Evolutionary conservation across 2,113 vertebrate genomes (phyloP), one percentile per base, ranked within the genome.

Genomic region (Stigmatopora argus): DNA sequence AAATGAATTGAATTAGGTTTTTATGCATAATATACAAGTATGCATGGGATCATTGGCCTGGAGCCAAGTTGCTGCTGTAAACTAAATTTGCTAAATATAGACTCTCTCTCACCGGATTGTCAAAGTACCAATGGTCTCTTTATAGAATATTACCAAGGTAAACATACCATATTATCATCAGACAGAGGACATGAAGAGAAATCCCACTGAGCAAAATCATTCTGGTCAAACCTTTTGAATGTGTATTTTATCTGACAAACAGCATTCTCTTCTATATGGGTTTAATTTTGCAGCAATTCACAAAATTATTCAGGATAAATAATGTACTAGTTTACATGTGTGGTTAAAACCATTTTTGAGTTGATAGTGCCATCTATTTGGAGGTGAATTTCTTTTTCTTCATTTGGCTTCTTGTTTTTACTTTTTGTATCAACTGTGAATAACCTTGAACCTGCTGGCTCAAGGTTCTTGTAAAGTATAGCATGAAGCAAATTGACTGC

Each of bases 111-210:
- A 55, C 21, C 52, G 26, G 26, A 55, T 6, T 21, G 44, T 21
- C 11, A 12, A 44, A 45, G 58, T 61, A 61, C 41, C 58, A 44
- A 19, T 45, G 11, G 19, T 44, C 11, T 60, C 18, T 44, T 60
- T 9, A 47, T 41, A 47, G 7, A 26, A 45, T 26, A 23, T 62
- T 11, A 14, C 18, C 5, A 61, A 61, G 35, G 58, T 19, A 44
- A 44, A 61, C 21, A 34, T 17, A 17, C 26, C 5, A 44, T 11
- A 21, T 45, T 19, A 7, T 61, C 59, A 45, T 44, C n/a, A 23
- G 19, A 66, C 77, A 70, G 69, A 45, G 52, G 59, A 53, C 18
- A 21, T 57, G 66, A 67, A 77, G 75, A 77, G 67, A 66, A 46
- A 21, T 73, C 67, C 34, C 8, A 18, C 26, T 2, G 7, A 18